phyloP scores from a whole-genome alignment of 2,113 vertebrate species.

The Cyanoramphus novaezelandiae region DNA sequence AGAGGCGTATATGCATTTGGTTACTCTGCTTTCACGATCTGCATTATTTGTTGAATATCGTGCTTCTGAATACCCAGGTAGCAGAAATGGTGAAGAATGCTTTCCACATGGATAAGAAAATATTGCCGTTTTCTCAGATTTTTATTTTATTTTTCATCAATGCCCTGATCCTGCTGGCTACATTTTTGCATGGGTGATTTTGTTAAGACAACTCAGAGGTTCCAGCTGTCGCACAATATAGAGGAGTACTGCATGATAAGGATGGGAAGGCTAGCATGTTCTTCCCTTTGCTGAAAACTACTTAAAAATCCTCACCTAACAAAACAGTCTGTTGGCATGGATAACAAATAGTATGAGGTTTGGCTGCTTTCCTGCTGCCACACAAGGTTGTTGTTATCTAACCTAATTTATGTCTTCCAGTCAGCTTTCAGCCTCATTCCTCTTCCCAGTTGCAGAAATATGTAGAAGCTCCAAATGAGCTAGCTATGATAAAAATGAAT shows the following conservation, averaged over 20 bases:
- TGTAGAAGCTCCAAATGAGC: neutral
- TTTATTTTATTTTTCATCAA: neutral
- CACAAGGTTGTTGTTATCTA: neutral
- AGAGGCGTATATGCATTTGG: neutral
- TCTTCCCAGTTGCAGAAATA: neutral
- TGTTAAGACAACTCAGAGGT: neutral
- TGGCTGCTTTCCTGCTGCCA: slow-evolving; percentile 1
- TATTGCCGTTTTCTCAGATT: neutral
- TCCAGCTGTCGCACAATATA: neutral
- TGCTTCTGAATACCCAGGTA: neutral
- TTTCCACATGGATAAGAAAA: neutral
- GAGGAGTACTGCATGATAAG: neutral
- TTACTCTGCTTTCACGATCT: neutral
- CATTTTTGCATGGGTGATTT: neutral
- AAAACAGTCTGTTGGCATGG: neutral
- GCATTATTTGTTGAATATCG: neutral
- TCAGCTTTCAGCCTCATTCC: neutral
- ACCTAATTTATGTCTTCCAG: slow-evolving; percentile 22
- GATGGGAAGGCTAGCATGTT: neutral
- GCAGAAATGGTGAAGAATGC: neutral
- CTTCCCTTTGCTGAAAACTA: neutral
- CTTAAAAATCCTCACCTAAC: slow-evolving; percentile 14
- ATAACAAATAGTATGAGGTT: neutral
- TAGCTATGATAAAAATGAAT: neutral
- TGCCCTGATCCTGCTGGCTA: neutral